Evolutionary conservation across 53 echinoderm and acorn worm genomes (phyloP).

Genomic region (Henricia sp.): DNA sequence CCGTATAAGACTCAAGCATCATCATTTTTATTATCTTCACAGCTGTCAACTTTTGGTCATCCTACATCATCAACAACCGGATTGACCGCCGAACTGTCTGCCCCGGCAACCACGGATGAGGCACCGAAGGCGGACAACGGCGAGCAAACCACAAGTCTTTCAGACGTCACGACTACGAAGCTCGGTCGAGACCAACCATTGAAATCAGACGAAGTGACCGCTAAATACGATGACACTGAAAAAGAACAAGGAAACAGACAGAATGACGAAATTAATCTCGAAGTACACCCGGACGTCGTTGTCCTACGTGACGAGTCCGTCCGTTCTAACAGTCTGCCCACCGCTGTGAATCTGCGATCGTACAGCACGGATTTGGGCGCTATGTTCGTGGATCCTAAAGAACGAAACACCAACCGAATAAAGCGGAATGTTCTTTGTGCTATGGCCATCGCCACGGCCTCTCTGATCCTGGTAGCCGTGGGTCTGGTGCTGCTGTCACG

Average conservation of each 20-base stretch:
- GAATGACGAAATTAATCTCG: neutral
- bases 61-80: too few relatives aligned
- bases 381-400: neutral
- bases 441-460: slow-evolving; percentile 18
- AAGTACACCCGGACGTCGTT: slow-evolving; percentile 8
- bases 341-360: neutral
- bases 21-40: neutral
- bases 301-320: neutral
- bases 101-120: neutral
- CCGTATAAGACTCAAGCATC: too few relatives aligned
- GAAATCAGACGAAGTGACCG: neutral
- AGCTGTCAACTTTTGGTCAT: neutral
- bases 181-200: neutral
- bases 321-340: slow-evolving; percentile 7
- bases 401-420: neutral
- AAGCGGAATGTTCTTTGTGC: neutral
- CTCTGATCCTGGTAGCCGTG: neutral
- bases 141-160: slow-evolving; percentile 35
- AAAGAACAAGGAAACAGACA: neutral
- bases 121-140: neutral
- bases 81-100: too few relatives aligned
- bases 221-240: neutral
- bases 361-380: slow-evolving; percentile 9
- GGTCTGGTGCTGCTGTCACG: neutral
- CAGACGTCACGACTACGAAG: neutral